Base-by-base conservation (phyloP, 1,140 invertebrate genomes). In the Diploscapter pachys region DNA sequence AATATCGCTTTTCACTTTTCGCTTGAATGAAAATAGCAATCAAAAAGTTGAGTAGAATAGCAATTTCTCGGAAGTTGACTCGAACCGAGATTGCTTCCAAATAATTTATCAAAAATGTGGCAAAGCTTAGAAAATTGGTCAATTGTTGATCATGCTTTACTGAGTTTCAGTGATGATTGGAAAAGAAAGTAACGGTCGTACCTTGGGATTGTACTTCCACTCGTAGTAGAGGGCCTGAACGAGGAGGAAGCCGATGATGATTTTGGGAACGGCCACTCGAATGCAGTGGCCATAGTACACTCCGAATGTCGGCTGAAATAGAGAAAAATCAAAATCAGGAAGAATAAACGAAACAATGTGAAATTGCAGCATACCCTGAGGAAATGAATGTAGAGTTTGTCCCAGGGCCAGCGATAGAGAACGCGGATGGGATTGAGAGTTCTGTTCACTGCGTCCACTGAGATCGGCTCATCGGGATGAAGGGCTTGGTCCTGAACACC, bases 401-500 rank as follows among this genome's bases (percentile, higher is more conserved):
- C 83, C 81, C 69, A 82, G 8, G 83, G 83, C 51, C 53, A 71
- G 50, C 84, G 79, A 64, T 86, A 85, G 55, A 85, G 57, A 51
- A 80, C 68, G 11, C 83, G 81, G 73, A 85, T 61, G 6, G 83
- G 83, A 72, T 85, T 85, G 55, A 85, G 57, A 61, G 84, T 81
- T 11, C 84, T 80, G 75, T 81, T 78, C 8, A 83, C 83, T 31
- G 81, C 83, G 65, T 85, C 81, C 48, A 83, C 81, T 59, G 80
- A 72, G 31, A 85, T 79, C 62, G 83, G 83, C 76, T 85, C 83
- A 64, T 85, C 84, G 49, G 83, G 78, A 75, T 85, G 83, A 48
- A 85, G 68, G 64, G 85, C 80, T 70, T 85, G 84, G 67, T 86
- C 83, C 56, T 85, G 66, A 53, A 67, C 52, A n/a, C 83, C 31